Conservation (phyloP, 1,140 invertebrate genomes). For the Plectrocnemia conspersa region DNA sequence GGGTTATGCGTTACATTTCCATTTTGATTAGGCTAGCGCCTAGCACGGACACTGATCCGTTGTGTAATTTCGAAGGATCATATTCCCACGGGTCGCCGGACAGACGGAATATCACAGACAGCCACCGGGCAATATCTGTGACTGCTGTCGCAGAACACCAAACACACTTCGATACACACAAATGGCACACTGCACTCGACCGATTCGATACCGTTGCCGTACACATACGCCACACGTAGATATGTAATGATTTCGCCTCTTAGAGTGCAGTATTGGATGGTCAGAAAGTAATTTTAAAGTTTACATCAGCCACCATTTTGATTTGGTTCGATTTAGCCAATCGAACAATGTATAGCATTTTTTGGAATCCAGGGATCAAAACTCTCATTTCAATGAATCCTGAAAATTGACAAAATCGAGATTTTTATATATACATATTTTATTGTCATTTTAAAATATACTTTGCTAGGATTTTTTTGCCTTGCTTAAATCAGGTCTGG, state of each 20-base stretch:
- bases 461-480: too few relatives aligned
- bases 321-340: too few relatives aligned
- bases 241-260: neutral
- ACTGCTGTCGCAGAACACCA: constrained; percentile 14
- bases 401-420: too few relatives aligned
- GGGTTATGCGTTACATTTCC: constrained; percentile 5
- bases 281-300: neutral
- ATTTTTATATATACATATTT: too few relatives aligned
- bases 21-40: constrained; percentile 16
- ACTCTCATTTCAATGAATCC: too few relatives aligned
- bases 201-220: neutral
- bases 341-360: too few relatives aligned
- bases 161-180: constrained; percentile 9
- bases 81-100: constrained; percentile 3
- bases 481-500: too few relatives aligned
- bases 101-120: too few relatives aligned
- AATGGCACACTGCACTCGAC: constrained; percentile 10
- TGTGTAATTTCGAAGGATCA: constrained; percentile 1
- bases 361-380: too few relatives aligned
- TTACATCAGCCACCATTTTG: neutral
- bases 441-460: too few relatives aligned
- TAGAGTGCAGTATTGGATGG: neutral
- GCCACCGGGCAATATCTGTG: constrained; percentile 4
- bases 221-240: neutral
- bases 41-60: neutral